Conservation (phyloP, 2,113 vertebrate genomes). For the Litocranius walleri region DNA sequence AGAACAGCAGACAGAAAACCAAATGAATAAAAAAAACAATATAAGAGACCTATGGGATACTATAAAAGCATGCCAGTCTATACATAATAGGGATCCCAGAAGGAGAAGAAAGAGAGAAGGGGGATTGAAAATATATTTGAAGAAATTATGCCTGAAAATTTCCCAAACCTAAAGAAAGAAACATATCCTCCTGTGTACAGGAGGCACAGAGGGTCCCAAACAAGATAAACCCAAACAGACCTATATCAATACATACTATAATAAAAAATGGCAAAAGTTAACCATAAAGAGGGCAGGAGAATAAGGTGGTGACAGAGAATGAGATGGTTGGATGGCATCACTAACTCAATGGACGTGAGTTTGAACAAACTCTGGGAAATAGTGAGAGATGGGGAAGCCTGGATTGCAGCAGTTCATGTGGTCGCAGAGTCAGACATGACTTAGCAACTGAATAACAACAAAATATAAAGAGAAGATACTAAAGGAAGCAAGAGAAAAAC, state of each 20-base stretch:
- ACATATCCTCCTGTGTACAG: not conserved
- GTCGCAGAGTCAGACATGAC: not conserved
- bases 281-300: not conserved
- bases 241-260: not conserved
- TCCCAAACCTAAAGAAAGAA: not conserved
- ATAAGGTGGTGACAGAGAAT: not conserved
- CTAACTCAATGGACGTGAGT: not conserved
- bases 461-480: not conserved
- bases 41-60: not conserved
- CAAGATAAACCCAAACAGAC: not conserved
- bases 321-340: not conserved
- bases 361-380: not conserved
- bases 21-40: not conserved
- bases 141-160: not conserved
- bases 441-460: not conserved
- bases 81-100: not conserved
- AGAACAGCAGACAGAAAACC: not conserved
- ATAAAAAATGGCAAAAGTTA: not conserved
- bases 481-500: not conserved
- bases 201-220: not conserved
- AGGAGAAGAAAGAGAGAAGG: not conserved
- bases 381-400: not conserved
- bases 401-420: not conserved
- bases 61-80: not conserved
- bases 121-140: not conserved